These are phyloP conservation scores for Sinocyclocheilus grahami DNA, from an alignment of 2,113 vertebrate species.

Conservation along the genomic window DNA sequence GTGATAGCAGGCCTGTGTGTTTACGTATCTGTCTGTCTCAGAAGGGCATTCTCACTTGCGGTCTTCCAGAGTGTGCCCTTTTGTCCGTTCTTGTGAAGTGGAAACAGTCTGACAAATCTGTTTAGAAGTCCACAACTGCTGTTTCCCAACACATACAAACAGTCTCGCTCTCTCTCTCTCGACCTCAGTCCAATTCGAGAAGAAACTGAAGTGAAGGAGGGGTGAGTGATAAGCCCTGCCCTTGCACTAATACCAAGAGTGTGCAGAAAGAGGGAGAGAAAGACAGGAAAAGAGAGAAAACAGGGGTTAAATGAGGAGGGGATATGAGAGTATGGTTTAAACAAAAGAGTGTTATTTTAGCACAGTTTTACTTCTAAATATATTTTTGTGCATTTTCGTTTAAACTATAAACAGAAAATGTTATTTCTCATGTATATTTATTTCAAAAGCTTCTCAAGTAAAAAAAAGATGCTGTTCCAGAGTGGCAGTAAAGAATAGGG, in stretches of 20 bases:
- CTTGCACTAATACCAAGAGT: slow-evolving; percentile 14
- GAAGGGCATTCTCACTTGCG: background rate
- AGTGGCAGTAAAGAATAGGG: background rate
- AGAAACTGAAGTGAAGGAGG: slow-evolving; percentile 45
- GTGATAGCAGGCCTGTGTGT: background rate
- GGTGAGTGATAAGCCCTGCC: slow-evolving; percentile 27
- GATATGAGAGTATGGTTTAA: background rate
- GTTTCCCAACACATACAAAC: slow-evolving; percentile 4
- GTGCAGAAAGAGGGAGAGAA: background rate
- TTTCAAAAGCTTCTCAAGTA: background rate
- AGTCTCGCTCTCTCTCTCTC: slow-evolving; percentile 23
- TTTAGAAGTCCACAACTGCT: slow-evolving; percentile 4
- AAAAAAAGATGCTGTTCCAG: background rate
- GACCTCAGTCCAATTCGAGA: slow-evolving; percentile 11
- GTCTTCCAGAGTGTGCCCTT: background rate
- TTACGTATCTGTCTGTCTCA: background rate
- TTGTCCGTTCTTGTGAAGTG: background rate
- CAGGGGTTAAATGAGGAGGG: background rate
- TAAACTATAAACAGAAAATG: background rate
- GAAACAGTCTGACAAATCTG: slow-evolving; percentile 15
- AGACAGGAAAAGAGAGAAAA: background rate
- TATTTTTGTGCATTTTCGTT: background rate
- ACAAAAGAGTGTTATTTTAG: background rate
- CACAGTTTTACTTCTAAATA: background rate
- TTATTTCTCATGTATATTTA: background rate